Base-by-base conservation (phyloP, 2,797 vertebrate species). In the Kryptolebias ocellatus region DNA sequence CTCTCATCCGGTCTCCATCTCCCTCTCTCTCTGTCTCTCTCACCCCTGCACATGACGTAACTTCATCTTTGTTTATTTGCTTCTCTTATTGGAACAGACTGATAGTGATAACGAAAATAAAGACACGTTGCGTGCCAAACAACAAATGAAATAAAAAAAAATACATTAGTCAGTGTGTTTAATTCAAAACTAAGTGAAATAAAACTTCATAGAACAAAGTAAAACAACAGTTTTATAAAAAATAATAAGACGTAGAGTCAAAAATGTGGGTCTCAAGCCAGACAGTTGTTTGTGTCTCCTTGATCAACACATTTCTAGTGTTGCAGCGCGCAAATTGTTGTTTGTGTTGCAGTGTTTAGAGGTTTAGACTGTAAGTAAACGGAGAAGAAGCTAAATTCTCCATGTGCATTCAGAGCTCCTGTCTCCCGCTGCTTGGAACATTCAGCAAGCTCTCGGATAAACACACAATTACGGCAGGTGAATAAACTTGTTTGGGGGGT, bases 401-500 rank as follows among this genome's bases (percentile, higher is more conserved):
- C 49, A 64, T 74, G 86, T 44, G 88, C 89, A 90, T 93, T 94
- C 87, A 93, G 76, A 85, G 87, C 79, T 76, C 74, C 60, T 16
- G 84, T 88, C 92, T 78, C 93, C 94, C 83, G 93, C 93, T 92
- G 93, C 84, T 91, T 70, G 64, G 85, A 91, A 92, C 90, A 91
- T 91, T 91, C 90, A 90, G 86, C 78, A 78, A 92, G 90, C 87
- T 89, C 81, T 78, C 83, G 92, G 92, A 93, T 93, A 94, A 94
- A 94, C 92, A 95, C 91, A 94, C 93, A 93, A 94, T 95, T 94
- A 94, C 89, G 81, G 91, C 92, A 94, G 93, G 94, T 94, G 93
- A 94, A 93, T 94, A 87, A 93, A 94, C 93, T 92, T 93, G 92
- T 94, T 93, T 93, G 87, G 89, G 86, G 89, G 91, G 93, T 93